A percentile compares a stretch with the other conserved stretches of the same genome.
phyloP scores from a whole-genome alignment of 2,888 invertebrate species.

The Venusia cambrica region DNA sequence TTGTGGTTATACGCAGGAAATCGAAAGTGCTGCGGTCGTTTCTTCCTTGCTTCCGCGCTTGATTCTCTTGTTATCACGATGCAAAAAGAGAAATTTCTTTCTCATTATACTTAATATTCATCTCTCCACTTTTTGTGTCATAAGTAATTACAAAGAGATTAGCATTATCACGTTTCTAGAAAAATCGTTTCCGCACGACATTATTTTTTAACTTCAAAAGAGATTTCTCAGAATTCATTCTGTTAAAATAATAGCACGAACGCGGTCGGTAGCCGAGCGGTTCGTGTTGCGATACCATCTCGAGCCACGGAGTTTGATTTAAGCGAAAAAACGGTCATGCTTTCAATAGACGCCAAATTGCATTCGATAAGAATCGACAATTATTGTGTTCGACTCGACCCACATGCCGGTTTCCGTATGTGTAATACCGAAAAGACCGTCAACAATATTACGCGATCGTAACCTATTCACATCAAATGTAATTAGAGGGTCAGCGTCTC shows the following conservation, averaged over 20 bases:
- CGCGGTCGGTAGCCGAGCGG: conserved; percentile 24
- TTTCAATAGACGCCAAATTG: conserved; percentile 51
- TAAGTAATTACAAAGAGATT: conserved; percentile 8
- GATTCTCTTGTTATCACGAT: conserved; percentile 37
- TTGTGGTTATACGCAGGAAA: conserved; percentile 43
- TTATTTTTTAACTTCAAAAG: conserved; percentile 20
- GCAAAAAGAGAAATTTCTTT: conserved; percentile 24
- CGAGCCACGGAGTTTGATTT: conserved; percentile 34
- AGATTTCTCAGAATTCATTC: conserved; percentile 19
- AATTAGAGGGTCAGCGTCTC: conserved; percentile 67
- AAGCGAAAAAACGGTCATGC: conserved; percentile 44
- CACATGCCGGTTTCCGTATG: conserved; percentile 50
- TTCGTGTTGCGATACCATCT: conserved; percentile 39
- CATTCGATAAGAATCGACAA: conserved; percentile 41
- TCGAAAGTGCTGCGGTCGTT: conserved; percentile 53
- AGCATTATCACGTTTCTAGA: conserved; percentile 11
- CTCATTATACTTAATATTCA: no score
- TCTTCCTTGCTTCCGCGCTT: conserved; percentile 44
- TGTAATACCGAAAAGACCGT: conserved; percentile 45
- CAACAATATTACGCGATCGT: conserved; percentile 57
- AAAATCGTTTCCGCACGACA: conserved; percentile 21
- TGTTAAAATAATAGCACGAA: conserved; percentile 19
- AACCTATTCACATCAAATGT: conserved; percentile 62
- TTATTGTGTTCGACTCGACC: conserved; percentile 58
- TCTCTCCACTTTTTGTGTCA: conserved; percentile 3